Evolutionary conservation across 2,113 vertebrate genomes (phyloP).

Genomic region (Dissostichus mawsoni): DNA sequence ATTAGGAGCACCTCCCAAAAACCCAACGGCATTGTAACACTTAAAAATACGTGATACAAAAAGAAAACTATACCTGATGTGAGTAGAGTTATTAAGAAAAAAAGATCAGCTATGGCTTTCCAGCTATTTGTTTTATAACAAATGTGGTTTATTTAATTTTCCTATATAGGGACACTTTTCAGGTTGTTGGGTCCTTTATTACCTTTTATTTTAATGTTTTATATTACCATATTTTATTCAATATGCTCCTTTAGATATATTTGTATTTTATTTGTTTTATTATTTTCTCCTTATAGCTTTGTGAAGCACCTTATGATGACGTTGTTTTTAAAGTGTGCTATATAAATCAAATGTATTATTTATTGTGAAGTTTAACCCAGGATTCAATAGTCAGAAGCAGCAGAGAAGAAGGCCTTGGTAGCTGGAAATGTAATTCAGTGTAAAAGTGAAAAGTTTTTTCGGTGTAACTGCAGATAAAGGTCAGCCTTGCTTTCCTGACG

Average conservation of each 20-base stretch:
- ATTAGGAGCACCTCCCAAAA: not conserved
- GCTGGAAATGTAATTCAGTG: not conserved
- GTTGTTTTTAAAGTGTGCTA: too few species aligned
- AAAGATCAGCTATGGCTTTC: not conserved
- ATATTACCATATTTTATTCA: too few species aligned
- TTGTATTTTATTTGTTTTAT: too few species aligned
- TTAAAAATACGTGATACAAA: not conserved
- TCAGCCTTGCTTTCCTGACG: not conserved
- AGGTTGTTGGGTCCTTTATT: not conserved
- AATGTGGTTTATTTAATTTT: too few species aligned
- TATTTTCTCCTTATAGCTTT: too few species aligned
- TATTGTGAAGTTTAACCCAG: not conserved
- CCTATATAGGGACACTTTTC: not conserved
- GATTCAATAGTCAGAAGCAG: not conserved
- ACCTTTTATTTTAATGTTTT: too few species aligned
- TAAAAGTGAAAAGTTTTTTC: not conserved
- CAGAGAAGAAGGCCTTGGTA: not conserved
- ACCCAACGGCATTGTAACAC: not conserved
- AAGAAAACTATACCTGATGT: not conserved
- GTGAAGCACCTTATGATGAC: too few species aligned
- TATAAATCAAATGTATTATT: too few species aligned
- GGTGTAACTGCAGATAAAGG: not conserved
- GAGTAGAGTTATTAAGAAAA: too few species aligned
- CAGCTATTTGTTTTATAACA: not conserved
- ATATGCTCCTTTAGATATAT: too few species aligned